phyloP scores from a whole-genome alignment of 2,888 invertebrate species.

The Torymus tubicola region DNA sequence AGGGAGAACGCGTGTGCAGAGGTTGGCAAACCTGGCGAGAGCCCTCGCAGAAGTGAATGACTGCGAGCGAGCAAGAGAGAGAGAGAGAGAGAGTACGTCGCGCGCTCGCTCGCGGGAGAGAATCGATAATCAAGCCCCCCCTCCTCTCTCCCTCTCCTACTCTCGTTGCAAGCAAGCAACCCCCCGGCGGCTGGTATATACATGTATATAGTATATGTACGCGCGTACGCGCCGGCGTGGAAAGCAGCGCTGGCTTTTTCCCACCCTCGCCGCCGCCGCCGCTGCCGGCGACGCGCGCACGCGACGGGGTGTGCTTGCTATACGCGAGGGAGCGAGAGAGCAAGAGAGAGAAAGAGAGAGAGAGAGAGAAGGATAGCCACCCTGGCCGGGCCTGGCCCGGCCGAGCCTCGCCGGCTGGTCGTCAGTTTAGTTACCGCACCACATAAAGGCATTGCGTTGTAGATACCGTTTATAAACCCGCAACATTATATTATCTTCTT shows the following conservation, averaged over 20 bases:
- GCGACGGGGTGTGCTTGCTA: not conserved
- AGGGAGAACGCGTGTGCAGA: not conserved
- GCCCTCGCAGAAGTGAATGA: slow-evolving; percentile 66
- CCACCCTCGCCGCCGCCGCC: slow-evolving; percentile 14
- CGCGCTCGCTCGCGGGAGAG: slow-evolving; percentile 60
- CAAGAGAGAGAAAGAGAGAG: not conserved
- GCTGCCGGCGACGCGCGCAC: not conserved
- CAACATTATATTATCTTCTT: slow-evolving; percentile 74
- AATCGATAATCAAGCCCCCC: slow-evolving; percentile 75
- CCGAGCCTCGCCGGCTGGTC: slow-evolving; percentile 62
- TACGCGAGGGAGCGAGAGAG: not conserved
- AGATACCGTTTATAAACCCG: slow-evolving; percentile 74
- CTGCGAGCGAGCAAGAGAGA: slow-evolving; percentile 61
- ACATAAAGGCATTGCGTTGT: slow-evolving; percentile 76
- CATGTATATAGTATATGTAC: too few species aligned
- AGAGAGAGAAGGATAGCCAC: slow-evolving; percentile 23
- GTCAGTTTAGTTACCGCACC: slow-evolving; percentile 77
- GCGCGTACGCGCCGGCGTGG: not conserved
- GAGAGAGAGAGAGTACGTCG: too few species aligned
- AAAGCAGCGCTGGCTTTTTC: slow-evolving; percentile 3
- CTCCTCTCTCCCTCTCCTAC: slow-evolving; percentile 38
- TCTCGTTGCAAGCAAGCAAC: not conserved
- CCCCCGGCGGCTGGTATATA: not conserved
- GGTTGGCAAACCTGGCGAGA: slow-evolving; percentile 38
- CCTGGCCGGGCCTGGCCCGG: slow-evolving; percentile 66